These are phyloP conservation scores for Poicephalus meyeri DNA, from an alignment of 2,113 vertebrate genomes.

Conservation along the genomic window DNA sequence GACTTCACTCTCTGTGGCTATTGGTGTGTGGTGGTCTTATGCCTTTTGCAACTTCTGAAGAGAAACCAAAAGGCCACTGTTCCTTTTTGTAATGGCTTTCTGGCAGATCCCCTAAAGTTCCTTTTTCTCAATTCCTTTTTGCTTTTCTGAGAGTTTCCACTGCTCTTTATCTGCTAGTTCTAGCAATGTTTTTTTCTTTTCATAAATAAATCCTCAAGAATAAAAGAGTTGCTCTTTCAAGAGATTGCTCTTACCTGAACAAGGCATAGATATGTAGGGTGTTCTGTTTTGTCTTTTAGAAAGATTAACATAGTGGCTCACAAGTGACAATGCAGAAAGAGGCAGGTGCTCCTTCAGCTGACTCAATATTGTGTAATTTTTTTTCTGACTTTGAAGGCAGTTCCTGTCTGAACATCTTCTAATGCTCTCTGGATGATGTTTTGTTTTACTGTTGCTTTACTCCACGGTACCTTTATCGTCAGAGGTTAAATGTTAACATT, in stretches of 20 bases:
- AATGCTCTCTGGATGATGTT: neutral
- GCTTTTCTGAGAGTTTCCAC: conserved; percentile 12
- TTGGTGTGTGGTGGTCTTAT: neutral
- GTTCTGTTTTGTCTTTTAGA: neutral
- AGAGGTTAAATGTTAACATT: neutral
- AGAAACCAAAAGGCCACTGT: neutral
- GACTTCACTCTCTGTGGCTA: neutral
- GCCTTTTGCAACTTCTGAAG: conserved; percentile 22
- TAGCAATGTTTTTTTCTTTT: neutral
- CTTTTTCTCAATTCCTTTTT: conserved; percentile 27
- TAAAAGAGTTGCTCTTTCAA: neutral
- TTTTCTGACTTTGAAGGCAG: neutral
- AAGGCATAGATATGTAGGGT: neutral
- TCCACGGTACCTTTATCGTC: neutral
- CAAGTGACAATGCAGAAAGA: neutral
- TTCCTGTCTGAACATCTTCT: neutral
- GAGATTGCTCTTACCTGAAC: neutral
- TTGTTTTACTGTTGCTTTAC: neutral
- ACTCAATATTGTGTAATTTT: neutral
- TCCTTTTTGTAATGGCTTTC: conserved; percentile 29
- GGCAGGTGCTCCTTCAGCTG: neutral
- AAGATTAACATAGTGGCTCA: neutral
- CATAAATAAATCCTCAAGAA: neutral
- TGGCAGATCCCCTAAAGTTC: neutral
- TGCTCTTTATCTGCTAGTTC: neutral